Evolutionary conservation across 2,888 invertebrate genomes (phyloP).

Genomic region (Crocallis elinguaria): DNA sequence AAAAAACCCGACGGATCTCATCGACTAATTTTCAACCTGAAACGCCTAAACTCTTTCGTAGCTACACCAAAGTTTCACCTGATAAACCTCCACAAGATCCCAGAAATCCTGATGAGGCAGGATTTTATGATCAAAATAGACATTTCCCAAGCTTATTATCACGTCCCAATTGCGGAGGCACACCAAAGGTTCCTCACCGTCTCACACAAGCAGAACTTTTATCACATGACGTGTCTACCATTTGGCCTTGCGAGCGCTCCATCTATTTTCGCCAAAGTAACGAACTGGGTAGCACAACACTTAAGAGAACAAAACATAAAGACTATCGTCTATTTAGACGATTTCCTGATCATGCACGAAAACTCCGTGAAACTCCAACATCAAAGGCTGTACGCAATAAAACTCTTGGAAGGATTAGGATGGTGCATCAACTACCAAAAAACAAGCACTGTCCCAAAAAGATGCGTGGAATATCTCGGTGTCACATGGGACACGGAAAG

Average conservation of each 20-base stretch:
- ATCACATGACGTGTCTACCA: slow-evolving; percentile 28
- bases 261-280: slow-evolving; percentile 21
- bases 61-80: slow-evolving; percentile 25
- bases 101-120: neutral
- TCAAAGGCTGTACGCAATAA: neutral
- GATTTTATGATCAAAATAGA: neutral
- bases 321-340: neutral
- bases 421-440: slow-evolving; percentile 27
- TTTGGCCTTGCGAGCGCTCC: slow-evolving; percentile 33
- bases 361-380: neutral
- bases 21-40: slow-evolving; percentile 30
- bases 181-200: slow-evolving; percentile 15
- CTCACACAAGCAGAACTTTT: neutral
- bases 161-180: neutral
- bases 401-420: slow-evolving; percentile 22
- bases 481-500: too few relatives aligned
- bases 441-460: too few relatives aligned
- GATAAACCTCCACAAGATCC: neutral
- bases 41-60: slow-evolving; percentile 26
- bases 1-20: slow-evolving; percentile 24
- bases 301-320: slow-evolving; percentile 3
- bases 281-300: slow-evolving; percentile 26
- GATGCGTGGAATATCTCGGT: too few relatives aligned
- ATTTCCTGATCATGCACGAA: neutral
- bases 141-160: slow-evolving; percentile 16